A percentile compares a stretch with the other conserved stretches of the same genome.
phyloP scores from a whole-genome alignment of 2,797 vertebrate genomes.

The Myotis myotis region DNA sequence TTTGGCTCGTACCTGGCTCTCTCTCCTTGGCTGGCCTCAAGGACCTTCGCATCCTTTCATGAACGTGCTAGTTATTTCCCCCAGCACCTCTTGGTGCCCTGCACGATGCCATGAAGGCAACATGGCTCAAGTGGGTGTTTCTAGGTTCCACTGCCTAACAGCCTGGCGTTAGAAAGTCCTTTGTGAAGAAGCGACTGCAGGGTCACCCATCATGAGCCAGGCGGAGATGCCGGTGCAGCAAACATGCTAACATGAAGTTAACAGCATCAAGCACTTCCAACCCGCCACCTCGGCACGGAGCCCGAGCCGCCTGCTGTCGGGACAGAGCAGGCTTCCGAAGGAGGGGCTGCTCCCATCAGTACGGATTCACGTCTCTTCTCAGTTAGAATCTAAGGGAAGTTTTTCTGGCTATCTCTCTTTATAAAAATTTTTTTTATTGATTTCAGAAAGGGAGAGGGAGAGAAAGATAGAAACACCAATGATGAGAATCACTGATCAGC shows the following conservation, averaged over 20 bases:
- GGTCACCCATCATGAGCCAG: conserved; percentile 6
- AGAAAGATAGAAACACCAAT: no score
- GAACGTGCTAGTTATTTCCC: background rate
- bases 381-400: background rate
- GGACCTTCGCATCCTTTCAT: background rate
- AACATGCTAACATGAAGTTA: background rate
- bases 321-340: conserved; percentile 22
- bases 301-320: background rate
- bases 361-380: conserved; percentile 31
- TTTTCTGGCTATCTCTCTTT: background rate
- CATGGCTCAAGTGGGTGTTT: background rate
- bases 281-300: background rate
- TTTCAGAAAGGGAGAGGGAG: no score
- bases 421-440: no score
- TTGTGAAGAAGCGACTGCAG: conserved; percentile 4
- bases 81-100: background rate
- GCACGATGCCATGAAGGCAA: background rate
- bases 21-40: background rate
- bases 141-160: conserved; percentile 1
- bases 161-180: background rate
- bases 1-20: background rate
- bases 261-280: conserved; percentile 16
- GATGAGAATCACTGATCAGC: no score
- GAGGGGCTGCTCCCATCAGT: background rate
- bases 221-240: background rate